These are phyloP conservation scores for Eufriesea mexicana DNA, from an alignment of 1,140 invertebrate genomes.

Conservation along the genomic window DNA sequence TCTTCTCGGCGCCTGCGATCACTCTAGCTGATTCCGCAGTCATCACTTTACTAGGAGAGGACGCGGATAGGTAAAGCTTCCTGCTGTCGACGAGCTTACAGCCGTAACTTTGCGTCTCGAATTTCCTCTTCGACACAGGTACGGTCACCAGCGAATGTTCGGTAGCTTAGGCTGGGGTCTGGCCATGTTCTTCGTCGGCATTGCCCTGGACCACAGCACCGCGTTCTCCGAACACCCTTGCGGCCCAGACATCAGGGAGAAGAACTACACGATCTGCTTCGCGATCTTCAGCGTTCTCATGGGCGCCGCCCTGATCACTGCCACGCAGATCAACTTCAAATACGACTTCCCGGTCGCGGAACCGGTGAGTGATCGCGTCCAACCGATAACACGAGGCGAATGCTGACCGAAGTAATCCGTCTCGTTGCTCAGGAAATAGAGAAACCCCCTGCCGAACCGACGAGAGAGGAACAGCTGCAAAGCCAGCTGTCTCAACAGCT, in stretches of 20 bases:
- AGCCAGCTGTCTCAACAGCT: constrained; percentile 91
- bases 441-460: constrained; percentile 80
- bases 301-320: constrained; percentile 95
- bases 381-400: not conserved
- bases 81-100: not conserved
- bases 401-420: not conserved
- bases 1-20: constrained; percentile 98
- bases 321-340: constrained; percentile 94
- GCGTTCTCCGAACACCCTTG: constrained; percentile 95
- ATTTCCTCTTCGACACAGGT: constrained; percentile 80
- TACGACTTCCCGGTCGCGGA: constrained; percentile 84
- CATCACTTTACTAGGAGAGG: constrained; percentile 94
- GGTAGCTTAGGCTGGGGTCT: constrained; percentile 98
- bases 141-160: constrained; percentile 99
- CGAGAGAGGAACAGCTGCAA: constrained; percentile 89
- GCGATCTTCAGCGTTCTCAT: constrained; percentile 98
- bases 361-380: constrained; percentile 63
- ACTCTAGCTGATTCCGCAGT: constrained; percentile 98
- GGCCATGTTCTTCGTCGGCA: constrained; percentile 99
- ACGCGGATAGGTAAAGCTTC: constrained; percentile 88
- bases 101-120: not conserved
- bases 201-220: constrained; percentile 98
- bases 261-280: constrained; percentile 99
- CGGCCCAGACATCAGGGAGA: constrained; percentile 92
- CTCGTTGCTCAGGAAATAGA: constrained; percentile 73